Evolutionary conservation across 2,797 vertebrate genomes (phyloP).

Genomic region (Kryptopterus vitreolus): DNA sequence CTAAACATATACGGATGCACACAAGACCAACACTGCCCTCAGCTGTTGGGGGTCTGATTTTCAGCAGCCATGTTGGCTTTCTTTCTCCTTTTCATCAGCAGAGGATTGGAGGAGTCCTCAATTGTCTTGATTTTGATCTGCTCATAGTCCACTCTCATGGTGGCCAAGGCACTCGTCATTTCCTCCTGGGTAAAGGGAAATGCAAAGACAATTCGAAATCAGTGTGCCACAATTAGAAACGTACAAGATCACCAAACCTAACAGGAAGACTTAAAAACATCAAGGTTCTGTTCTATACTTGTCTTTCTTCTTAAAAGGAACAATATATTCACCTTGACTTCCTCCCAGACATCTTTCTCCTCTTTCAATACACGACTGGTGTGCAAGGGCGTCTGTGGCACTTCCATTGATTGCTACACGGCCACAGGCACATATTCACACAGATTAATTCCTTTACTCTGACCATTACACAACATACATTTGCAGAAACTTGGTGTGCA

Average conservation of each 20-base stretch:
- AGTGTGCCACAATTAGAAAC: background rate
- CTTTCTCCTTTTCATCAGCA: conserved; percentile 93
- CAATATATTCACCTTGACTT: conserved; percentile 89
- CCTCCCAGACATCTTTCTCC: conserved; percentile 95
- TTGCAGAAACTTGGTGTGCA: background rate
- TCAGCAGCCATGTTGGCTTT: conserved; percentile 73
- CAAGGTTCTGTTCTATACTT: background rate
- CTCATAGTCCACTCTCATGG: conserved; percentile 97
- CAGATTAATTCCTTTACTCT: background rate
- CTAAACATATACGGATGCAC: conserved; percentile 5
- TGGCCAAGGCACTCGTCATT: conserved; percentile 98
- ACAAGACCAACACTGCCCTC: conserved; percentile 51
- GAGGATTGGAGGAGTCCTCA: conserved; percentile 90
- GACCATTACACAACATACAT: background rate
- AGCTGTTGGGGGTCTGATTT: conserved; percentile 58
- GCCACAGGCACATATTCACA: conserved; percentile 30
- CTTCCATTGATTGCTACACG: conserved; percentile 89
- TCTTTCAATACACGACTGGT: conserved; percentile 95
- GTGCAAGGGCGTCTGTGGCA: conserved; percentile 95
- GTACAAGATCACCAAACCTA: background rate
- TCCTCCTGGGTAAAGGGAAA: conserved; percentile 80
- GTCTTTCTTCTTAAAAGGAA: no score
- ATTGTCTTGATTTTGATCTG: conserved; percentile 99
- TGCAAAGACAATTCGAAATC: background rate
- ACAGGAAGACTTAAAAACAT: no score